Conservation (phyloP, 64 coral and sea anemone genomes). For the Anthopleura sola region DNA sequence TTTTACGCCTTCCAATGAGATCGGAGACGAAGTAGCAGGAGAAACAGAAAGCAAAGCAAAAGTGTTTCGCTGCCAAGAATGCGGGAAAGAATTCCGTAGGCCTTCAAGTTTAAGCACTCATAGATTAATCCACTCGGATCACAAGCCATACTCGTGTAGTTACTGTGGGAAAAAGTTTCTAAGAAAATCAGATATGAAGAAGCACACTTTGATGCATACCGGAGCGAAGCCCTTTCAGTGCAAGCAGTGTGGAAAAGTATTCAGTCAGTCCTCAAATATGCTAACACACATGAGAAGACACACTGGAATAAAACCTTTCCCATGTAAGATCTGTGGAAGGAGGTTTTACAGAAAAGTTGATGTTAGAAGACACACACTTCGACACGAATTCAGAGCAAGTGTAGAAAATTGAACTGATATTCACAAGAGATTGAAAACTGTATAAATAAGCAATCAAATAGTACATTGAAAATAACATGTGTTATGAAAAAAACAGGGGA, state of each 20-base stretch:
- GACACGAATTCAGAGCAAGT: slow-evolving; percentile 72
- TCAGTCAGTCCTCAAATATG: slow-evolving; percentile 93
- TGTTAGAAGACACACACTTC: slow-evolving; percentile 73
- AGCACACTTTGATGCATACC: slow-evolving; percentile 87
- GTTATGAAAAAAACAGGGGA: background rate
- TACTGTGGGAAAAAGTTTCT: slow-evolving; percentile 90
- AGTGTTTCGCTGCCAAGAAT: slow-evolving; percentile 76
- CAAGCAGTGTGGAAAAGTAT: slow-evolving; percentile 91
- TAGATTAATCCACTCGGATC: slow-evolving; percentile 88
- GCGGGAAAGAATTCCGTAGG: slow-evolving; percentile 84
- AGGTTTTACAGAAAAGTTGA: slow-evolving; percentile 89
- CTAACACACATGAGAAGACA: slow-evolving; percentile 87
- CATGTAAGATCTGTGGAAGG: slow-evolving; percentile 85
- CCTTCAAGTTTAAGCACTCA: slow-evolving; percentile 87
- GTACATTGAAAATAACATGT: background rate
- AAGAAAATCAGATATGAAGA: slow-evolving; percentile 94
- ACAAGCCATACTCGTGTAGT: slow-evolving; percentile 80
- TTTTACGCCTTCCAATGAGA: background rate
- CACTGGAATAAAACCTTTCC: slow-evolving; percentile 86
- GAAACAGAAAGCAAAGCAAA: slow-evolving; percentile 45
- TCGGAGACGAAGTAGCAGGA: background rate
- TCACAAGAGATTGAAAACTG: background rate
- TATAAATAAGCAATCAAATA: background rate
- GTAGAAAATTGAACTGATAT: background rate
- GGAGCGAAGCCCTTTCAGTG: slow-evolving; percentile 90